Conservation (phyloP, 2,113 vertebrate genomes). For the Thomomys bottae region DNA sequence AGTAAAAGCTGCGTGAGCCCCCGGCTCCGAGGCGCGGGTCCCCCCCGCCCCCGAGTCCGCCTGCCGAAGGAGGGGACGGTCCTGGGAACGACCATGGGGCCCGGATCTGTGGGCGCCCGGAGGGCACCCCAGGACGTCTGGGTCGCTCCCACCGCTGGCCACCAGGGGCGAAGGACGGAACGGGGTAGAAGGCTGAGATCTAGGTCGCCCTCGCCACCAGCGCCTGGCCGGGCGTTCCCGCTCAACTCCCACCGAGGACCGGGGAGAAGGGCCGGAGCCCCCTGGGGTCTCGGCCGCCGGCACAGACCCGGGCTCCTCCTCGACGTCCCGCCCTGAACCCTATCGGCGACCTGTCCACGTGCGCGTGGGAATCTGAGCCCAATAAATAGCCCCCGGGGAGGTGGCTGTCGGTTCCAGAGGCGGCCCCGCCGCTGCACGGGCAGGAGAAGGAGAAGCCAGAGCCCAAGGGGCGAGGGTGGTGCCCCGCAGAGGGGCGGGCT, state of each 20-base stretch:
- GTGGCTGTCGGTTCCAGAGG: too few species aligned
- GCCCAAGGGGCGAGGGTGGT: neutral
- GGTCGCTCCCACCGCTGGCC: neutral
- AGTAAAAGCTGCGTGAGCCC: neutral
- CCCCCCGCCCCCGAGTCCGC: too few species aligned
- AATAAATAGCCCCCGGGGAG: constrained; percentile 51
- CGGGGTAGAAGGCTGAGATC: neutral
- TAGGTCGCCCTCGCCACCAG: neutral
- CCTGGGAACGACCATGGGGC: neutral
- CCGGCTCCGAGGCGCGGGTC: neutral
- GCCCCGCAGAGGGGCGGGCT: neutral
- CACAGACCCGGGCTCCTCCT: neutral
- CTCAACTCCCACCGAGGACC: neutral
- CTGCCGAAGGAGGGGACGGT: neutral
- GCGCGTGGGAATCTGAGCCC: neutral
- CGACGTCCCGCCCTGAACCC: neutral
- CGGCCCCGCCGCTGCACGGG: too few species aligned
- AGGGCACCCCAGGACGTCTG: neutral
- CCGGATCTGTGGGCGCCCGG: neutral
- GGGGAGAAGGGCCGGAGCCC: neutral
- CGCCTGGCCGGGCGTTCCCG: neutral
- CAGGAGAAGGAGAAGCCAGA: neutral
- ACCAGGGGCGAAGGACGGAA: neutral
- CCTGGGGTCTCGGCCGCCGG: neutral
- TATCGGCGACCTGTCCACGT: neutral